phyloP scores from a whole-genome alignment of 1,140 invertebrate genomes.

The Drosophila repleta region DNA sequence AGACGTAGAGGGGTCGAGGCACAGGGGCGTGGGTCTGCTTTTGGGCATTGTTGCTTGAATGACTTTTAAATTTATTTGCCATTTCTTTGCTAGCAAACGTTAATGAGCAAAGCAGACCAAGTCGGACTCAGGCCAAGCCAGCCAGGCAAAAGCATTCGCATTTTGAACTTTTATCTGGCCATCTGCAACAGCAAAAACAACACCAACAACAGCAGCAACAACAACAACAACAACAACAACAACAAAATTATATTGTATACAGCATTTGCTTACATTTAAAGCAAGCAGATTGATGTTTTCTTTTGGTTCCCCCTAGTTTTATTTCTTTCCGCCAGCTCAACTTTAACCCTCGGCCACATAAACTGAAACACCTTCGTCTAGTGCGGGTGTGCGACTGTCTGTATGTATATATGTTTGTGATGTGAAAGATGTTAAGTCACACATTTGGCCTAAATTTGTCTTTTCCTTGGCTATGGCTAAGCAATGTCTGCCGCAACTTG shows the following conservation, averaged over 20 bases:
- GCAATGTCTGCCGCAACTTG: conserved; percentile 20
- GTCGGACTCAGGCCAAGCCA: conserved; percentile 25
- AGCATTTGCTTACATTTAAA: conserved; percentile 70
- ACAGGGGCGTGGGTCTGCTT: conserved; percentile 29
- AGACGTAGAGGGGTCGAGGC: neutral
- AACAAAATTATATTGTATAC: conserved; percentile 72
- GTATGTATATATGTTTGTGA: conserved; percentile 39
- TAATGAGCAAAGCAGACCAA: conserved; percentile 59
- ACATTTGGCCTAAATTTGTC: conserved; percentile 81
- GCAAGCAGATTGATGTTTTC: conserved; percentile 47
- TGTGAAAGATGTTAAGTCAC: conserved; percentile 82
- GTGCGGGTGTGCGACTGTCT: conserved; percentile 30
- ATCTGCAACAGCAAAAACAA: conserved; percentile 63
- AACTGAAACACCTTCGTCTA: conserved; percentile 60
- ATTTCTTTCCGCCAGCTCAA: conserved; percentile 60
- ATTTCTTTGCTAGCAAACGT: conserved; percentile 76
- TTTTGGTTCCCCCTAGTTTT: conserved; percentile 45
- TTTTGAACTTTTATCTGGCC: conserved; percentile 80
- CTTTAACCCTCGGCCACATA: conserved; percentile 78
- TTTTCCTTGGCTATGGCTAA: conserved; percentile 58
- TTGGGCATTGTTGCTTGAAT: conserved; percentile 77
- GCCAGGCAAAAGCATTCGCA: conserved; percentile 61
- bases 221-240: conserved; percentile 45
- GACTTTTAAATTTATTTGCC: conserved; percentile 82
- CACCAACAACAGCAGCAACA: conserved; percentile 33